These are phyloP conservation scores for Acrobasis consociella DNA, from an alignment of 2,888 invertebrate genomes.

Conservation along the genomic window DNA sequence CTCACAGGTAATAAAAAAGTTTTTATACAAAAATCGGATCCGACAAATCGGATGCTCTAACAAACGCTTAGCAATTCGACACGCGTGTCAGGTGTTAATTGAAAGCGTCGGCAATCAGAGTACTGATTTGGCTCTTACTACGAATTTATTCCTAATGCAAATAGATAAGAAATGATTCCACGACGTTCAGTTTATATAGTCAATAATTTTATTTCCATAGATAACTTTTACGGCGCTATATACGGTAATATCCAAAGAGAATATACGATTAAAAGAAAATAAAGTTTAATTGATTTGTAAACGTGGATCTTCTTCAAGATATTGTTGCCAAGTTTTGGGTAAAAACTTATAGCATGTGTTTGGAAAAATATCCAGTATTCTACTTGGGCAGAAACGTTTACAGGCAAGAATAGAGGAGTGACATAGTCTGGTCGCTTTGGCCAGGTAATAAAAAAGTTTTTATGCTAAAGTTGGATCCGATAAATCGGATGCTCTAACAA, in stretches of 20 bases:
- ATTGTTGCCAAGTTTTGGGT: no score
- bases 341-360: no score
- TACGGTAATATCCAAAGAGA: not conserved
- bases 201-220: constrained; percentile 19
- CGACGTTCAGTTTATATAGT: not conserved
- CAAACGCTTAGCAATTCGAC: constrained; percentile 40
- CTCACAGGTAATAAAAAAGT: no score
- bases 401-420: no score
- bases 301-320: no score
- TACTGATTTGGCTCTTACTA: constrained; percentile 41
- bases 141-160: constrained; percentile 16
- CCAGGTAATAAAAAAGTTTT: no score
- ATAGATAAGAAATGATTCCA: constrained; percentile 21
- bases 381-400: no score
- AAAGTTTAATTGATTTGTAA: no score
- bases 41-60: not conserved
- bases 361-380: no score
- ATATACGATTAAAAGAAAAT: not conserved
- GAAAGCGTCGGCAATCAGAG: constrained; percentile 42
- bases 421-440: no score
- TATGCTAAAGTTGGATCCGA: no score
- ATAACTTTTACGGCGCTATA: not conserved
- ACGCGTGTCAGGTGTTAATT: constrained; percentile 53
- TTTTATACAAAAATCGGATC: not conserved
- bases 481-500: not conserved